Evolutionary conservation across 2,888 invertebrate genomes (phyloP).

Genomic region (Heliconius cydno): DNA sequence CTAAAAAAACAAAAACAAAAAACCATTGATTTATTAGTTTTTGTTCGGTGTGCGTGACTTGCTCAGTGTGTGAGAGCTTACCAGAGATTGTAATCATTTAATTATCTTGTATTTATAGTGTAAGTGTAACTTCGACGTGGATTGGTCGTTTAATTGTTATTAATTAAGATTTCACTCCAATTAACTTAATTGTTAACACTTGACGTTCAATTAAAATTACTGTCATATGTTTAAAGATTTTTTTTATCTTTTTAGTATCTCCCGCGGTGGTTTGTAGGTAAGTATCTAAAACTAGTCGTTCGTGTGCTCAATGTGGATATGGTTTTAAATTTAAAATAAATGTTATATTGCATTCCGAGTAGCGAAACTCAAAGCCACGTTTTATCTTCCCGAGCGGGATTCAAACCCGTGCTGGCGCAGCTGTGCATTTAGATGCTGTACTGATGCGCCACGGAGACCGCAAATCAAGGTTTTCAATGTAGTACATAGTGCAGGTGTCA

Average conservation of each 20-base stretch:
- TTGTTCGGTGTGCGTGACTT: slow-evolving; percentile 50
- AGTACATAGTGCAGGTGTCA: too few relatives aligned
- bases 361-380: too few relatives aligned
- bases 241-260: neutral
- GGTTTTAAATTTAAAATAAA: too few relatives aligned
- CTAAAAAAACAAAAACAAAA: neutral
- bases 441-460: too few relatives aligned
- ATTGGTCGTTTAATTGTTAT: slow-evolving; percentile 40
- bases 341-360: too few relatives aligned
- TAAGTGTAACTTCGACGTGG: slow-evolving; percentile 45
- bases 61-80: slow-evolving; percentile 42
- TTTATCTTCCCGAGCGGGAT: too few relatives aligned
- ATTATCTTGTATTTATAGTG: slow-evolving; percentile 46
- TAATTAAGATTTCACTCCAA: slow-evolving; percentile 32
- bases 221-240: slow-evolving; percentile 13
- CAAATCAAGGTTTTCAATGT: too few relatives aligned
- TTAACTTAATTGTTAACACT: slow-evolving; percentile 22
- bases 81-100: slow-evolving; percentile 45
- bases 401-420: too few relatives aligned
- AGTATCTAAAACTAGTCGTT: neutral
- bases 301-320: too few relatives aligned
- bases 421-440: too few relatives aligned
- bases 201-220: slow-evolving; percentile 15
- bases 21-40: slow-evolving; percentile 61
- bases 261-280: neutral